Conservation (phyloP, 2,113 vertebrate genomes). For the Hemiscyllium ocellatum region DNA sequence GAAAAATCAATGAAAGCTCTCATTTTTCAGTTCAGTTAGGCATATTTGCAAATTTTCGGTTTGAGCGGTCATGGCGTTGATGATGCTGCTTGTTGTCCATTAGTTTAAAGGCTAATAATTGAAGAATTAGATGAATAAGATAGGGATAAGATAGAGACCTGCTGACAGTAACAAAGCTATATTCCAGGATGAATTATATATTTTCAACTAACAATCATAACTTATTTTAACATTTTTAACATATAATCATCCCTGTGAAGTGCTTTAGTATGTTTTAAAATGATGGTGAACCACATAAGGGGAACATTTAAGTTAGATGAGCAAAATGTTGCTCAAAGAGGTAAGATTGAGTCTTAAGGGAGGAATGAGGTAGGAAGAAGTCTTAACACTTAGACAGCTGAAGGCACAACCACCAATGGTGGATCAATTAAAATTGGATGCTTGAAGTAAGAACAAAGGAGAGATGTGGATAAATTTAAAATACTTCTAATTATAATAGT, state of each 20-base stretch:
- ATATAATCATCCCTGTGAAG: neutral
- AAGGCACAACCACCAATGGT: neutral
- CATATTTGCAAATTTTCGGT: neutral
- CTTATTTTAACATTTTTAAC: neutral
- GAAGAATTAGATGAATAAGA: neutral
- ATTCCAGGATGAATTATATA: neutral
- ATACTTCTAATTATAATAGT: neutral
- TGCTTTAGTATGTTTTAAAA: too few relatives aligned
- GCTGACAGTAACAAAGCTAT: neutral
- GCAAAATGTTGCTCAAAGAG: neutral
- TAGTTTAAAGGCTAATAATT: neutral
- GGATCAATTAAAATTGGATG: too few relatives aligned
- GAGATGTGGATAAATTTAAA: neutral
- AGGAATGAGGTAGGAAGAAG: neutral
- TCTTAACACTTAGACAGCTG: neutral
- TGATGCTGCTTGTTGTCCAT: neutral
- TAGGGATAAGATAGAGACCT: neutral
- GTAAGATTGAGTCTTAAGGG: neutral
- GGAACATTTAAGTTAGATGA: neutral
- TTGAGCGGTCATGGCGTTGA: neutral
- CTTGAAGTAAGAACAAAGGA: neutral
- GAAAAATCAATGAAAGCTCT: neutral
- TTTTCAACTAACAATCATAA: neutral
- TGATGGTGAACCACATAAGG: neutral
- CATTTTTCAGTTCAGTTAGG: neutral